Percentiles rank a stretch among this genome's conserved stretches.
phyloP scores from a whole-genome alignment of 2,888 invertebrate species.

The Dasysyrphus tricinctus region DNA sequence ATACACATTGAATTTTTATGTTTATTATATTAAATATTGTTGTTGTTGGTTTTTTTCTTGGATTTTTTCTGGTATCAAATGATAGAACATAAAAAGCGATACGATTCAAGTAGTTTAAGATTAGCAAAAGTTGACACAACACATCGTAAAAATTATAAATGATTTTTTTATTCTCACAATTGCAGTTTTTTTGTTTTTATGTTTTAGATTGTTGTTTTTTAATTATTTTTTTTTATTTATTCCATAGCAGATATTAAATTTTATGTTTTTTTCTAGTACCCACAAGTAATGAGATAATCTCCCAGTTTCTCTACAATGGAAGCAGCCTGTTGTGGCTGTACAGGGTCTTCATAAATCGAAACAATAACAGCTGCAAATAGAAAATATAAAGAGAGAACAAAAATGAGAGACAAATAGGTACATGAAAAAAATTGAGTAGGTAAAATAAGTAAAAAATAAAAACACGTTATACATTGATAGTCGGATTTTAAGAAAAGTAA shows the following conservation, averaged over 20 bases:
- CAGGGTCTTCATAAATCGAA: conserved; percentile 97
- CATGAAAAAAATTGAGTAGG: background rate
- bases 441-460: conserved; percentile 13
- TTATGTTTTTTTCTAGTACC: conserved; percentile 90
- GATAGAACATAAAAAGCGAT: conserved; percentile 75
- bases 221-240: conserved; percentile 72
- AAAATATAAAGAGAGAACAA: conserved; percentile 76
- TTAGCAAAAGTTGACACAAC: conserved; percentile 78
- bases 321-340: conserved; percentile 98
- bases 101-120: conserved; percentile 74
- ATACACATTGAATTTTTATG: conserved; percentile 70
- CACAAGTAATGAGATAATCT: conserved; percentile 98
- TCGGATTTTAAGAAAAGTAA: conserved; percentile 15
- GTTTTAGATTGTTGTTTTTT: conserved; percentile 75
- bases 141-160: conserved; percentile 76
- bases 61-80: conserved; percentile 71
- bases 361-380: conserved; percentile 93
- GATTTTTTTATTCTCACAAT: conserved; percentile 74
- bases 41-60: conserved; percentile 64
- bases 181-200: conserved; percentile 78
- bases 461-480: conserved; percentile 53
- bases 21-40: conserved; percentile 74
- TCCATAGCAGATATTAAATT: conserved; percentile 78
- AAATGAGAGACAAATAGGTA: conserved; percentile 23
- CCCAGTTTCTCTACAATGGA: conserved; percentile 98